A percentile compares a stretch with the other conserved stretches of the same genome.
phyloP scores from a whole-genome alignment of 1,140 invertebrate genomes.

The Adelges cooleyi region DNA sequence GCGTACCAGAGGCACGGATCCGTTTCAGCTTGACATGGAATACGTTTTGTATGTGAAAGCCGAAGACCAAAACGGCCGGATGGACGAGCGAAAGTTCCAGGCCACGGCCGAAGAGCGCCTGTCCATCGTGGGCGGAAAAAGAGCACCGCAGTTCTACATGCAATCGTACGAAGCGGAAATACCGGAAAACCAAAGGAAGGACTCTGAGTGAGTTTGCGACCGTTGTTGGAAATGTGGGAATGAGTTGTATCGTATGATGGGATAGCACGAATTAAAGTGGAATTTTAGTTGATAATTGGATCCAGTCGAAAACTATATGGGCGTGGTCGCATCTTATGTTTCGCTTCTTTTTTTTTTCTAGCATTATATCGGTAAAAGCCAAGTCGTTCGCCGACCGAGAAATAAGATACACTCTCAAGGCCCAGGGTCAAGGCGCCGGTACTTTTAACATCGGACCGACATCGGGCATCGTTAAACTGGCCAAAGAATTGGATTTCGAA shows the following conservation, averaged over 20 bases:
- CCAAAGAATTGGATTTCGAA: conserved; percentile 90
- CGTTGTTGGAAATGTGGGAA: no score
- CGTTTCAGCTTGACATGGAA: conserved; percentile 90
- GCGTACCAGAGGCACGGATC: conserved; percentile 76
- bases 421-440: conserved; percentile 83
- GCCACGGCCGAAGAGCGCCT: conserved; percentile 81
- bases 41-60: conserved; percentile 92
- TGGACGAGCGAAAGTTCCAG: conserved; percentile 77
- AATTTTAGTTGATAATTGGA: no score
- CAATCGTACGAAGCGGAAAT: conserved; percentile 86
- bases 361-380: conserved; percentile 90
- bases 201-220: conserved; percentile 90
- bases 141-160: conserved; percentile 89
- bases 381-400: conserved; percentile 92
- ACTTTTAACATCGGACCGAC: conserved; percentile 91
- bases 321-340: neutral
- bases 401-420: conserved; percentile 85
- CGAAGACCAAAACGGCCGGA: conserved; percentile 84
- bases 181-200: conserved; percentile 90
- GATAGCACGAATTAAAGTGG: no score
- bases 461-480: conserved; percentile 84
- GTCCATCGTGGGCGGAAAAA: conserved; percentile 84
- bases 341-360: conserved; percentile 40
- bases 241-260: no score
- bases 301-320: neutral